A percentile compares a stretch with the other conserved stretches of the same genome.
phyloP scores from a whole-genome alignment of 2,113 vertebrate genomes.

The Micromys minutus region DNA sequence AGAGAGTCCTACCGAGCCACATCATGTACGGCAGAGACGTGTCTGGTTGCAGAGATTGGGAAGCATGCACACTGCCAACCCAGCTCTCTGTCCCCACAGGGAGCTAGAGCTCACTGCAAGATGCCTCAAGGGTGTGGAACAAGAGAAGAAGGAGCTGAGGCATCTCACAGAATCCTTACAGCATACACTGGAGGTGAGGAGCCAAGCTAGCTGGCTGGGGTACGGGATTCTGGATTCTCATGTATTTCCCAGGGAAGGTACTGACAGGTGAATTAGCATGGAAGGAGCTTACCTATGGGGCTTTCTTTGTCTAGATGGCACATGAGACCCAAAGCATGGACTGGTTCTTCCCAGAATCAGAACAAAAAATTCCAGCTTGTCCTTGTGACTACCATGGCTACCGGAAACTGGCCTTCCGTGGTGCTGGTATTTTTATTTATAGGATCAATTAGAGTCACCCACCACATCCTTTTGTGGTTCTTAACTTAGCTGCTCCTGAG shows the following conservation, averaged over 20 bases:
- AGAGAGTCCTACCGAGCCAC: background rate
- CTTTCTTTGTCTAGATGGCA: background rate
- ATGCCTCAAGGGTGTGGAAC: slow-evolving; percentile 94
- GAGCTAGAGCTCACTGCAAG: slow-evolving; percentile 94
- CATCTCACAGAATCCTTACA: slow-evolving; percentile 91
- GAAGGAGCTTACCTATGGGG: background rate
- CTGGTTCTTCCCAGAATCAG: background rate
- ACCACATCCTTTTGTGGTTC: slow-evolving; percentile 44
- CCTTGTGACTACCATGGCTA: background rate
- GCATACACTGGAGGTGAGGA: slow-evolving; percentile 92
- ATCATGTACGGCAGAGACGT: background rate
- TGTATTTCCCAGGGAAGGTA: background rate
- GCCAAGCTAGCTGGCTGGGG: background rate
- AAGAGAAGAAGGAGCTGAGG: slow-evolving; percentile 93
- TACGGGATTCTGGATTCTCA: background rate
- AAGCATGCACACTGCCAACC: too few relatives aligned
- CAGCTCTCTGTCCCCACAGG: slow-evolving; percentile 83
- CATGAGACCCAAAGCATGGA: background rate
- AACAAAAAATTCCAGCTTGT: background rate
- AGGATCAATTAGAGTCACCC: background rate
- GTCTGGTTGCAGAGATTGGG: background rate
- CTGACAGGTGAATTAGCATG: background rate
- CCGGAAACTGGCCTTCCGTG: background rate
- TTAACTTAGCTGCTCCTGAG: slow-evolving; percentile 13
- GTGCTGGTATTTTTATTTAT: slow-evolving; percentile 43